Base-by-base conservation (phyloP, 1,140 invertebrate genomes). In the Drosophila murphyi region DNA sequence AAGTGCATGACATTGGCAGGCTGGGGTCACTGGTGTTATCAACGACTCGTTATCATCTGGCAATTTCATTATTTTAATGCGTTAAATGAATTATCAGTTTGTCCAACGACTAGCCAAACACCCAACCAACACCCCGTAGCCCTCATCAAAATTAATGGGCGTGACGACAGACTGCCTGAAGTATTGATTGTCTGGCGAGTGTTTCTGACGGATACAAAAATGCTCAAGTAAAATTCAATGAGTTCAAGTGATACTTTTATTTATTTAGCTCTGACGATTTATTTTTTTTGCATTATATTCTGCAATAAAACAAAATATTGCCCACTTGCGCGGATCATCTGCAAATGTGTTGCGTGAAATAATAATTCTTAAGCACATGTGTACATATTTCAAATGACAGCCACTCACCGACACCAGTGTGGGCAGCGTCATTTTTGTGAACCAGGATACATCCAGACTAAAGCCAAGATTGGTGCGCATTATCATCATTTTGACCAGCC, bases 51-150 rank as follows among this genome's bases (percentile, higher is more conserved):
- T 87, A 87, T 87, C 83, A 75, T 73, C 77, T 48, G 73, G 85
- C 76, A 77, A 75, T 83, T 82, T 87, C 82, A 86, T 86, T 86
- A 86, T 78, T 87, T 88, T 88, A 88, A 88, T 83, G 83, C 60
- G 48, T 31, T 48, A 77, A 77, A 80, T 74, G 77, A 80, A 77
- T 80, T 73, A 77, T 80, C 70, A 70, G 63, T 8, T 29, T 29
- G 34, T n/a, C 34, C 35, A 39, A 7, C 47, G 29, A 56, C 48
- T 56, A 37, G 52, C 45, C 55, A n/a, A 3, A n/a, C 39, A 51
- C 62, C 80, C 20, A 20, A 20, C 20, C 20, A 20, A 20, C 20
- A 20, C 20, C 20, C 20, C 20, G 20, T 20, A 20, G 20, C 48
- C 39, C 10, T n/a, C 10, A 80, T 77, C 51, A 80, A 88, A 88